Conservation (phyloP, 2,888 invertebrate species). For the Machimus rusticus region DNA sequence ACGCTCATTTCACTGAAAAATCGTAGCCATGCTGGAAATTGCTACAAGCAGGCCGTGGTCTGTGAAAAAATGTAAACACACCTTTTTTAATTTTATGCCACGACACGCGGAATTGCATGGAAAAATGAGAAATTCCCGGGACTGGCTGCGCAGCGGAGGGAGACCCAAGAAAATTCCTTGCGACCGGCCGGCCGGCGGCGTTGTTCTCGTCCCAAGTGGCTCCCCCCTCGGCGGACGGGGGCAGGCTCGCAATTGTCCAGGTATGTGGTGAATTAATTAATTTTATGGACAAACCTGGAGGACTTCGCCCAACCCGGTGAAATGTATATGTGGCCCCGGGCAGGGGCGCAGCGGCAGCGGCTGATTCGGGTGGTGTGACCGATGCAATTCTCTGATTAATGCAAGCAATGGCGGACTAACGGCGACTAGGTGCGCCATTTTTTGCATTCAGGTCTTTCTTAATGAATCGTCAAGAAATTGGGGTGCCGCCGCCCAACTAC, state of each 20-base stretch:
- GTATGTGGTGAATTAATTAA: slow-evolving; percentile 31
- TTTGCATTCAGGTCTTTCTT: not conserved
- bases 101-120: not conserved
- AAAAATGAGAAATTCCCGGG: slow-evolving; percentile 21
- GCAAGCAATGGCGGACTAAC: not conserved
- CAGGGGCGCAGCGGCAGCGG: not conserved
- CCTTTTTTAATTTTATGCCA: slow-evolving; percentile 40
- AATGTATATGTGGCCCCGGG: not conserved
- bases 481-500: not conserved
- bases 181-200: not conserved
- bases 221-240: not conserved
- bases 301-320: not conserved
- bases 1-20: slow-evolving; percentile 23
- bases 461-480: not conserved
- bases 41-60: slow-evolving; percentile 19
- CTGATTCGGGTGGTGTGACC: slow-evolving; percentile 3
- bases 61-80: slow-evolving; percentile 40
- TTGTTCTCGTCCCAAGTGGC: not conserved
- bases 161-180: slow-evolving; percentile 3
- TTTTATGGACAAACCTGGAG: slow-evolving; percentile 20
- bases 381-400: slow-evolving; percentile 25
- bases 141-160: not conserved
- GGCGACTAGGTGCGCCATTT: not conserved
- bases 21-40: slow-evolving; percentile 30
- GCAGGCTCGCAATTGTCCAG: not conserved